Percentiles rank a stretch among this genome's conserved stretches.
These are phyloP conservation scores for Morone chrysops DNA, from an alignment of 2,113 vertebrate genomes.

Conservation along the genomic window DNA sequence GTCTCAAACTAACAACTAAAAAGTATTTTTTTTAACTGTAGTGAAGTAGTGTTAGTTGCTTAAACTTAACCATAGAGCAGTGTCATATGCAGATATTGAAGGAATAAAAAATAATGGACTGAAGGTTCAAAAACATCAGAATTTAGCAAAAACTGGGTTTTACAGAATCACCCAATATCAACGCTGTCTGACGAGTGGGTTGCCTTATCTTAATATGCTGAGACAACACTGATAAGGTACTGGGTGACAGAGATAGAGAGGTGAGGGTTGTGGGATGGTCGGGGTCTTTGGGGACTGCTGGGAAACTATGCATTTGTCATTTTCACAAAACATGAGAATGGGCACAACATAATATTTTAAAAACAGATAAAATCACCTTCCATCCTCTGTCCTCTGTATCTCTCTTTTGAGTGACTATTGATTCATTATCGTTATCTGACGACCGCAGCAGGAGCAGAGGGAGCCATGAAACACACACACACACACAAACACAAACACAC, in stretches of 20 bases:
- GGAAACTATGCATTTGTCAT: conserved; percentile 62
- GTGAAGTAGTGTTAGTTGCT: neutral
- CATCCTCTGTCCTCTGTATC: conserved; percentile 48
- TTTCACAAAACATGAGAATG: conserved; percentile 61
- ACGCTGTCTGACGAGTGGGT: neutral
- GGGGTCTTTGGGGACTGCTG: conserved; percentile 51
- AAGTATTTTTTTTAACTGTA: neutral
- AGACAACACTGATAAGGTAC: conserved; percentile 63
- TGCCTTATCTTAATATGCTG: conserved; percentile 33
- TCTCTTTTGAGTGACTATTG: conserved; percentile 42
- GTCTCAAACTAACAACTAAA: neutral
- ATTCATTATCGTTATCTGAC: conserved; percentile 75
- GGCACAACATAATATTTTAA: conserved; percentile 73
- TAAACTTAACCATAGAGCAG: neutral
- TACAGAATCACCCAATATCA: neutral
- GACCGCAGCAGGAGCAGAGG: conserved; percentile 58
- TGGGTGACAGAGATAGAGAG: conserved; percentile 9
- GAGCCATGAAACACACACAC: conserved; percentile 34
- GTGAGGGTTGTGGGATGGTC: neutral
- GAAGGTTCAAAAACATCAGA: neutral
- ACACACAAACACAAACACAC: conserved; percentile 26
- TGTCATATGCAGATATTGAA: neutral
- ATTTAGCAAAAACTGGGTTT: neutral
- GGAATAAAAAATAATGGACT: neutral
- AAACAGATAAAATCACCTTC: conserved; percentile 67